phyloP scores from a whole-genome alignment of 2,113 vertebrate genomes.

The Sinocyclocheilus anshuiensis region DNA sequence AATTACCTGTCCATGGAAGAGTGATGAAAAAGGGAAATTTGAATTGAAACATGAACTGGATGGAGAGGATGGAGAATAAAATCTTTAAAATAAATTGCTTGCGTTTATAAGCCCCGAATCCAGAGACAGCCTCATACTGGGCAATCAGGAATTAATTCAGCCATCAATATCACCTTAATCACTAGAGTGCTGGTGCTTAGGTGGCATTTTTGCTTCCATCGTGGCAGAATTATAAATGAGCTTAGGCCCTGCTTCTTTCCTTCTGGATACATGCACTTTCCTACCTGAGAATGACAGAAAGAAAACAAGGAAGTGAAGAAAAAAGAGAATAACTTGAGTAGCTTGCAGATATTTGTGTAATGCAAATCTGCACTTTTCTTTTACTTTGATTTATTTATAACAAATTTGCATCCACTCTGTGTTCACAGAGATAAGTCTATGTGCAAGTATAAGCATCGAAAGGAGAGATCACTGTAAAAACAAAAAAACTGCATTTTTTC shows the following conservation, averaged over 20 bases:
- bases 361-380: neutral
- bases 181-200: constrained; percentile 51
- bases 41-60: neutral
- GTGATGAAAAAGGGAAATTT: neutral
- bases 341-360: neutral
- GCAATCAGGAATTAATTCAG: constrained; percentile 60
- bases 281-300: neutral
- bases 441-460: neutral
- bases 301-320: neutral
- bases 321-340: constrained; percentile 4
- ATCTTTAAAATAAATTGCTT: constrained; percentile 45
- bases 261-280: constrained; percentile 11
- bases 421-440: neutral
- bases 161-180: constrained; percentile 64
- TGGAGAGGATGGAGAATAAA: neutral
- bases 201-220: constrained; percentile 40
- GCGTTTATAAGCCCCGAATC: constrained; percentile 18
- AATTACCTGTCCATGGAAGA: constrained; percentile 1
- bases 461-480: neutral
- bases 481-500: neutral
- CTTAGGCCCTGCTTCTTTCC: neutral
- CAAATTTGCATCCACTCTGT: neutral
- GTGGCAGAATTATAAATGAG: constrained; percentile 51
- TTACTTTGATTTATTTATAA: neutral
- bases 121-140: constrained; percentile 20